These are phyloP conservation scores for Acridotheres tristis DNA, from an alignment of 2,797 vertebrate genomes.

Conservation along the genomic window DNA sequence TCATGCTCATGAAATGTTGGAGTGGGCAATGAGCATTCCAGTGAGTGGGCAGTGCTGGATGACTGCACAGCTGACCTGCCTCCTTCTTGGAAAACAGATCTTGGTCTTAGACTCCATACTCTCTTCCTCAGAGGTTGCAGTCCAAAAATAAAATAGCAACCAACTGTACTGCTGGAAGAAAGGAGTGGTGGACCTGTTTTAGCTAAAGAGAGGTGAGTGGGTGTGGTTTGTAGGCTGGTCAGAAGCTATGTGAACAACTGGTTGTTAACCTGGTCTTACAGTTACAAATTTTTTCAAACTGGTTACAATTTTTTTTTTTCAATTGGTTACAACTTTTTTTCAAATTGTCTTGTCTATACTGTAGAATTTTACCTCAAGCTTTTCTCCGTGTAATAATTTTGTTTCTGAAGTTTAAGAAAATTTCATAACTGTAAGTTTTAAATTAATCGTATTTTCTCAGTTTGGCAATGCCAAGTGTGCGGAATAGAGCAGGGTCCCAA, in stretches of 20 bases:
- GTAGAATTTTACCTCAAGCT: neutral
- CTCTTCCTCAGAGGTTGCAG: neutral
- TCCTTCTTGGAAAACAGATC: neutral
- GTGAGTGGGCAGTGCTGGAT: accelerated
- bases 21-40: neutral
- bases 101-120: neutral
- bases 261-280: neutral
- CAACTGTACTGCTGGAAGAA: neutral
- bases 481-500: neutral
- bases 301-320: too few species aligned
- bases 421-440: neutral
- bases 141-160: neutral
- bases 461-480: neutral
- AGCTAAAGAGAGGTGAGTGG: neutral
- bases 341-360: neutral
- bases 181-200: neutral
- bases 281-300: too few species aligned
- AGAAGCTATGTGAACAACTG: neutral
- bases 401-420: neutral
- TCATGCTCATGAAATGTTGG: neutral
- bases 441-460: neutral
- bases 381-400: neutral
- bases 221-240: neutral
- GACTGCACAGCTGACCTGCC: neutral
- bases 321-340: neutral